Base-by-base conservation (phyloP, 2,888 invertebrate genomes). In the Idaea aversata region DNA sequence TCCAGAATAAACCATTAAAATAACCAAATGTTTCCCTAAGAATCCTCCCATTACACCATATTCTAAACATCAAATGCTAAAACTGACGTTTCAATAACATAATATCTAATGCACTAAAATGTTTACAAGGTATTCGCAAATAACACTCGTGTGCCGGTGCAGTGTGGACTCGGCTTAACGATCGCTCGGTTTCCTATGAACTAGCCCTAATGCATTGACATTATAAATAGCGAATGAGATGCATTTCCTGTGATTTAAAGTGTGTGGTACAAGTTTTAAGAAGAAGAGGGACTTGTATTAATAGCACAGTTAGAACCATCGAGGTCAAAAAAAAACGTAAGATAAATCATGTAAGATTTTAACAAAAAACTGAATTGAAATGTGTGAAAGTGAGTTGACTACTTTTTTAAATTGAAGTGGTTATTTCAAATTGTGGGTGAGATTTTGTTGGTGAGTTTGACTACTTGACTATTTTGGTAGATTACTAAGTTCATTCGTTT, bases 211-310 rank as follows among this genome's bases (percentile, higher is more conserved):
- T 72, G 72, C 74, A 77, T 81, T 77, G 72, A 71, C 70, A 76
- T 76, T 79, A 80, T 81, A 78, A 84, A 81, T 81, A 77, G 81
- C 75, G 73, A 73, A 70, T 73, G 72, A 78, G 74, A 78, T 78
- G 75, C 76, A 76, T 83, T 83, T 83, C 80, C 82, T 78, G 76
- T 75, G 70, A 70, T 70, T 66, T 63, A 58, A 62, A 0, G 63
- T 68, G 64, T 68, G 64, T 63, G 75, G 74, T 71, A 10, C 66
- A 75, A 73, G 69, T 63, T n/a, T 47, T 10, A 13, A 47, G 47
- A 47, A 10, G 47, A 47, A 47, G 47, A 10, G 47, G 36, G 36
- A 36, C 10, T 5, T 36, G 10, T 36, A 4, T 10, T 10, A 1
- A 36, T 36, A 3, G 10, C 36, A 36, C 36, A 36, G 5, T 36